phyloP scores from a whole-genome alignment of 1,140 invertebrate species.

The Eupristina koningsbergeri region DNA sequence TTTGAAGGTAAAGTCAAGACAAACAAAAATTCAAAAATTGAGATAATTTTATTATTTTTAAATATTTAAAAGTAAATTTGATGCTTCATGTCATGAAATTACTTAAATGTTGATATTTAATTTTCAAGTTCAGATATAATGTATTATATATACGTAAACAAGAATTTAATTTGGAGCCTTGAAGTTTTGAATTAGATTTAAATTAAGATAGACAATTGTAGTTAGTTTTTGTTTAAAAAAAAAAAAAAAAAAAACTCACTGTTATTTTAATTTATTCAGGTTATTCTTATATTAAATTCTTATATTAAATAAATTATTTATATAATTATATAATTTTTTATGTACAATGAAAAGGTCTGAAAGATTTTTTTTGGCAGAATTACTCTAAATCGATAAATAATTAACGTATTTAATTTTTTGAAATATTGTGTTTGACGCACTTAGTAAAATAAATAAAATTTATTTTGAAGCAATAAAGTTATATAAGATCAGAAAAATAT shows the following conservation, averaged over 20 bases:
- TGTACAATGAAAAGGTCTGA: neutral
- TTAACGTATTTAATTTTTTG: neutral
- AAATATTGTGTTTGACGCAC: neutral
- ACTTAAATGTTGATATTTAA: neutral
- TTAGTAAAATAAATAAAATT: conserved; percentile 13
- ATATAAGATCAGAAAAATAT: conserved; percentile 6
- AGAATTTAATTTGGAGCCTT: too few relatives aligned
- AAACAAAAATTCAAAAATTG: neutral
- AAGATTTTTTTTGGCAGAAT: neutral
- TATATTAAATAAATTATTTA: neutral
- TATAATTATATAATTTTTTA: neutral
- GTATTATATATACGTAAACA: too few relatives aligned
- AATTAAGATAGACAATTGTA: too few relatives aligned
- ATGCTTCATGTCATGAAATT: neutral
- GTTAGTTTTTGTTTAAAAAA: too few relatives aligned
- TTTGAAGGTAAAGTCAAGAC: neutral
- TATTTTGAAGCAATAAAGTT: neutral
- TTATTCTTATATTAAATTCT: too few relatives aligned
- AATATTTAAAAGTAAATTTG: neutral
- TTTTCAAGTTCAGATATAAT: too few relatives aligned
- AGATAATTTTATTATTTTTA: conserved; percentile 7
- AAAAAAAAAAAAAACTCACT: too few relatives aligned
- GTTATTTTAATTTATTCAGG: too few relatives aligned
- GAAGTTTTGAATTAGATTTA: too few relatives aligned
- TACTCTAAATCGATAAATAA: neutral